phyloP scores from a whole-genome alignment of 2,888 invertebrate genomes.

The Heterodera filipjevi region DNA sequence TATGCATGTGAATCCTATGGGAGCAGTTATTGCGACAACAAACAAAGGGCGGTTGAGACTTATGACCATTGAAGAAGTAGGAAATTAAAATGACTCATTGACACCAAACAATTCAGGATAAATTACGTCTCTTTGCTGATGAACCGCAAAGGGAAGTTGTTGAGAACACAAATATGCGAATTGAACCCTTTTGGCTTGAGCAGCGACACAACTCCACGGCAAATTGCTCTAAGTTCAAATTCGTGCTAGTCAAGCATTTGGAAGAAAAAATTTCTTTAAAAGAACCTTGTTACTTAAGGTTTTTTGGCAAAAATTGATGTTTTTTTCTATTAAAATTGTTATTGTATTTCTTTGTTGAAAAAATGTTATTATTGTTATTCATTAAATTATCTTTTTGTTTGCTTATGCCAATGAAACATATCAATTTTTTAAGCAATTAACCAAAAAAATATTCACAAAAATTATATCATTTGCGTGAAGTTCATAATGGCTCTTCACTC shows the following conservation, averaged over 20 bases:
- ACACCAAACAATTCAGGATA: background rate
- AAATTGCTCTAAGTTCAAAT: background rate
- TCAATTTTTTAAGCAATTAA: too few relatives aligned
- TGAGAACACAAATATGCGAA: background rate
- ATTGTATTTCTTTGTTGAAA: background rate
- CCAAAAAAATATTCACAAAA: too few relatives aligned
- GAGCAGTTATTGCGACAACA: background rate
- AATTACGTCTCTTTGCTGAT: background rate
- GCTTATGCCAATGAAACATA: too few relatives aligned
- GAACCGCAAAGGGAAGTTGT: background rate
- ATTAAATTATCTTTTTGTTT: too few relatives aligned
- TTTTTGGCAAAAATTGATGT: conserved; percentile 9
- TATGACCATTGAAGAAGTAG: background rate
- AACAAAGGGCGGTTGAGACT: conserved; percentile 4
- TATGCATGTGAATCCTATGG: background rate
- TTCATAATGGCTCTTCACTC: background rate
- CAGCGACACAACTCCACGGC: background rate
- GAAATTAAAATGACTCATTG: background rate
- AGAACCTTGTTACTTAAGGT: background rate
- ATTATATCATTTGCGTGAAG: background rate
- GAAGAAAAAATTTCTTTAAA: background rate
- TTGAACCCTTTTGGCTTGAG: conserved; percentile 10
- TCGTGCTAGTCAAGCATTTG: background rate
- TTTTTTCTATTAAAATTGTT: background rate
- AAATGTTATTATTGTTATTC: background rate